Percentiles rank a stretch among this genome's conserved stretches.
Evolutionary conservation across 2,797 vertebrate species (phyloP).

Genomic region (Pelochelys cantorii): DNA sequence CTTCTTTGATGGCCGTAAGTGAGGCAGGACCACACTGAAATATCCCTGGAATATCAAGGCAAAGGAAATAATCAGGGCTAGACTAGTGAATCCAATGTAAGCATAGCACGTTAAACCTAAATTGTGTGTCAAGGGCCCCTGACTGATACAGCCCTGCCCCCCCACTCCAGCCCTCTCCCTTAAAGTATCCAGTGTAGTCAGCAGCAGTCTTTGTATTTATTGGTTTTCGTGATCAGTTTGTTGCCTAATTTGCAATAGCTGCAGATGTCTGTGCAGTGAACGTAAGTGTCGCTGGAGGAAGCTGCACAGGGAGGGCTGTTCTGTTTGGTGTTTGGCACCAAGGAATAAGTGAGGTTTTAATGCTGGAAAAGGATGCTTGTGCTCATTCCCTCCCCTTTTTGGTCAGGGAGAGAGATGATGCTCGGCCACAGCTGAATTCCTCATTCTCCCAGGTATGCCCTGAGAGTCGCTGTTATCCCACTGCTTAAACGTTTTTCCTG

Average conservation of each 20-base stretch:
- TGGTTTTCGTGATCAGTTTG: neutral
- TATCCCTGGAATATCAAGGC: slow-evolving; percentile 72
- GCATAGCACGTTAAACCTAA: neutral
- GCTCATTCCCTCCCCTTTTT: neutral
- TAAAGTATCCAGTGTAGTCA: neutral
- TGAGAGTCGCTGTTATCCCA: neutral
- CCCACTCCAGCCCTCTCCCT: neutral
- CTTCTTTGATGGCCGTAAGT: slow-evolving; percentile 75
- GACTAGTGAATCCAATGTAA: neutral
- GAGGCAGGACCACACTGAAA: slow-evolving; percentile 84
- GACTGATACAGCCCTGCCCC: neutral
- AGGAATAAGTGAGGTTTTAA: slow-evolving; percentile 3
- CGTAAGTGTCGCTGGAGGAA: no score
- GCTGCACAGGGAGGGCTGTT: neutral
- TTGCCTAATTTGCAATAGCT: slow-evolving; percentile 7
- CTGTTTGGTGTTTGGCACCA: neutral
- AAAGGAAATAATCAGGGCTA: neutral
- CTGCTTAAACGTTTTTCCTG: neutral
- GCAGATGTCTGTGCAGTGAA: neutral
- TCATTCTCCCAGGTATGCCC: slow-evolving; percentile 51
- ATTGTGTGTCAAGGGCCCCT: neutral
- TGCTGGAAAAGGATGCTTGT: neutral
- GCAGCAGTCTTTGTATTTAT: neutral
- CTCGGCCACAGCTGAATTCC: neutral
- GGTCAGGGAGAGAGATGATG: neutral